Percentiles rank a stretch among this genome's conserved stretches.
Conservation (phyloP, 1,140 invertebrate genomes). For the Paracyclopina nana region DNA sequence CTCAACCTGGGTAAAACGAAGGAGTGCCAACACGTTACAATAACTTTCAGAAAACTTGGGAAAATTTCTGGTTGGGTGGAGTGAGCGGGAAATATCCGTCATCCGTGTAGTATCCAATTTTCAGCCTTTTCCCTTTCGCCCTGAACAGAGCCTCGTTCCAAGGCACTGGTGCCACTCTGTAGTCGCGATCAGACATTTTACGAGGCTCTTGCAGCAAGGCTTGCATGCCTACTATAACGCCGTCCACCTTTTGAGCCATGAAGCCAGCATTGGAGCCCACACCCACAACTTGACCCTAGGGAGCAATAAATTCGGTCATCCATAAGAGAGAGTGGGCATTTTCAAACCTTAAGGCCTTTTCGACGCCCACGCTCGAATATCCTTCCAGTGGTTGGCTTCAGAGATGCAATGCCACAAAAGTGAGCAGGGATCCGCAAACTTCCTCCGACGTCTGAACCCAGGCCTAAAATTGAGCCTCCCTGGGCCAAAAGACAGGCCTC, state of each 20-base stretch:
- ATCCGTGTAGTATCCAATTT: neutral
- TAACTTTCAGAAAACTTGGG: too few relatives aligned
- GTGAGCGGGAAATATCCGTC: too few relatives aligned
- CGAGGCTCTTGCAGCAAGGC: neutral
- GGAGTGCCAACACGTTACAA: too few relatives aligned
- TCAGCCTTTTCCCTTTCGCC: neutral
- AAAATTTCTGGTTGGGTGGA: too few relatives aligned
- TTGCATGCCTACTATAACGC: neutral
- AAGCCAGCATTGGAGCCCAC: neutral
- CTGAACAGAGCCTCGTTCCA: neutral
- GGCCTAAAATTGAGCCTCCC: conserved; percentile 56
- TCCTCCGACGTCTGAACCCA: conserved; percentile 76
- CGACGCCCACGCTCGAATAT: conserved; percentile 11
- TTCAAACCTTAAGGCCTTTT: neutral
- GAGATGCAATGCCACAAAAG: conserved; percentile 66
- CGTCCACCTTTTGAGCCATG: neutral
- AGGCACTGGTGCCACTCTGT: neutral
- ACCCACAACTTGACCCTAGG: neutral
- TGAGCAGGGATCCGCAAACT: conserved; percentile 60
- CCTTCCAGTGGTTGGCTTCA: conserved; percentile 39
- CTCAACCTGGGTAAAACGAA: too few relatives aligned
- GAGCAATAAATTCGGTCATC: neutral
- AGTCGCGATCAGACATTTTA: neutral
- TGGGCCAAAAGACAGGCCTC: conserved; percentile 46
- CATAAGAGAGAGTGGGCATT: too few relatives aligned